Percentiles rank a stretch among this genome's conserved stretches.
These are phyloP conservation scores for Apodemus agrarius DNA, from an alignment of 2,797 vertebrate species.

Conservation along the genomic window DNA sequence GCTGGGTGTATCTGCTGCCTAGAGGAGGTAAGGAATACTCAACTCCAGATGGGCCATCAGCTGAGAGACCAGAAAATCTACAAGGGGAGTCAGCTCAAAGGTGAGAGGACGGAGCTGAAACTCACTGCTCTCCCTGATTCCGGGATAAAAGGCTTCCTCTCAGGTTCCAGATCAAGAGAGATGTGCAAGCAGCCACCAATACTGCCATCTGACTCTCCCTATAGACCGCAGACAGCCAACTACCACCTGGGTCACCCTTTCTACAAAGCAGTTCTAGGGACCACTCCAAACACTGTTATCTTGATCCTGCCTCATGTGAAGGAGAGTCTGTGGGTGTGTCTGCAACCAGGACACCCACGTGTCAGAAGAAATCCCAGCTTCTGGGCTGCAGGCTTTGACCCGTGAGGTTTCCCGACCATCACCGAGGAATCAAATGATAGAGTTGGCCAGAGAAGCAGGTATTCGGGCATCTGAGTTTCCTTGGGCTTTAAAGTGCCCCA, in stretches of 20 bases:
- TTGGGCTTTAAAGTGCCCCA: not conserved
- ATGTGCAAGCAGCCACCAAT: not conserved
- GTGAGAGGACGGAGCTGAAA: not conserved
- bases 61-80: not conserved
- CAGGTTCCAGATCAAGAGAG: not conserved
- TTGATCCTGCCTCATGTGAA: not conserved
- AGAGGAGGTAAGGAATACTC: not conserved
- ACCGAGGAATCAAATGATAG: not conserved
- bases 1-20: not conserved
- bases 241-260: not conserved
- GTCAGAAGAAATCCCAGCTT: not conserved
- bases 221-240: not conserved
- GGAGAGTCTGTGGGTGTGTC: not conserved
- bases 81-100: accelerated
- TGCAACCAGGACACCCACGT: not conserved
- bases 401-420: not conserved
- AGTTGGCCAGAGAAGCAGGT: not conserved
- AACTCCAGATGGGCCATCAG: not conserved
- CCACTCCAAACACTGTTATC: not conserved
- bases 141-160: not conserved
- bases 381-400: not conserved
- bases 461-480: not conserved
- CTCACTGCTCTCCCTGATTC: not conserved
- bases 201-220: not conserved
- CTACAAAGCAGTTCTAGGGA: not conserved